These are phyloP conservation scores for Hemibates koningsi DNA, from an alignment of 2,113 vertebrate genomes.

Conservation along the genomic window DNA sequence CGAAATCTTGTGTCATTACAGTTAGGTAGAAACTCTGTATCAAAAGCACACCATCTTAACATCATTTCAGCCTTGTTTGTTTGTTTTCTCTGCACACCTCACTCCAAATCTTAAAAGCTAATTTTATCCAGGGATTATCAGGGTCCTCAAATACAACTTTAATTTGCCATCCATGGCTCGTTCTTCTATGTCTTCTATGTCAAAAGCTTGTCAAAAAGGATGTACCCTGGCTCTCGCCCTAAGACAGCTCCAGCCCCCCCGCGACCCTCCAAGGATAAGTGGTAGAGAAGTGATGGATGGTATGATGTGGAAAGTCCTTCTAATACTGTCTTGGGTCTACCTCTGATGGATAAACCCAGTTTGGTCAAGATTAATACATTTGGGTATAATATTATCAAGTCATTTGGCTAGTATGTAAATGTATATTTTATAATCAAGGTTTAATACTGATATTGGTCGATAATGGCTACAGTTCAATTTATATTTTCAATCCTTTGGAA, in stretches of 20 bases:
- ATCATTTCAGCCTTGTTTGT: background rate
- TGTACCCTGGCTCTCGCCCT: background rate
- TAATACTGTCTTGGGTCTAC: background rate
- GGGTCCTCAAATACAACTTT: background rate
- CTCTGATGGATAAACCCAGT: background rate
- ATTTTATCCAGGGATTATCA: background rate
- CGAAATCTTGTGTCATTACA: background rate
- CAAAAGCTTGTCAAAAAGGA: background rate
- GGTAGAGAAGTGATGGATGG: background rate
- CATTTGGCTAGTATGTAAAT: background rate
- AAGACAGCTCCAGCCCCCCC: background rate
- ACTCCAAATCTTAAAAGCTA: background rate
- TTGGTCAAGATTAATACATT: background rate
- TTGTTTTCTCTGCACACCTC: background rate
- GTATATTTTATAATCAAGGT: background rate
- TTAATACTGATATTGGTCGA: background rate
- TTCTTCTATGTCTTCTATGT: background rate
- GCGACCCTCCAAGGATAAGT: background rate
- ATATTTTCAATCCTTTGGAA: background rate
- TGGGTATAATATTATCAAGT: background rate
- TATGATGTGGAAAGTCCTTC: background rate
- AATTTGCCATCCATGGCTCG: background rate
- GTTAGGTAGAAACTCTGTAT: background rate
- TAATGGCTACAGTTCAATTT: background rate
- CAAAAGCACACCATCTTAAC: background rate